Evolutionary conservation across 2,888 invertebrate species (phyloP), one percentile per base, ranked within the genome.

Genomic region (Pyrochroa serraticornis): DNA sequence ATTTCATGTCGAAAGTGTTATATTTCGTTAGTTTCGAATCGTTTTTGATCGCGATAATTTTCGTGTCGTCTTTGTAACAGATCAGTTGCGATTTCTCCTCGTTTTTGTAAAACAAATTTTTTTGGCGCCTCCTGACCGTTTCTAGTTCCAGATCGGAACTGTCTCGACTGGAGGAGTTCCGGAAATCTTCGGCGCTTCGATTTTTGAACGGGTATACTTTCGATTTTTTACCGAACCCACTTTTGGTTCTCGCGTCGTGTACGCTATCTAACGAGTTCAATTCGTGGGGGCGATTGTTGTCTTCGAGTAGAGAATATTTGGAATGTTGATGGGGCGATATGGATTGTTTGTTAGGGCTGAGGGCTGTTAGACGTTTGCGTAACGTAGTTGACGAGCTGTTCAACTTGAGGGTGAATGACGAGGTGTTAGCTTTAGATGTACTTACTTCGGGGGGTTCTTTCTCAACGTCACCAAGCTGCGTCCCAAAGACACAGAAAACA

Each of bases 401-500:
- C 12, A 42, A 42, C 58, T 56, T 56, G 46, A 71, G 67, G 60
- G 71, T 69, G 54, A 72, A 60, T 63, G 71, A 64, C 62, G 71
- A 64, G 44, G 64, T 44, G 51, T 63, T 67, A 61, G 65, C 66
- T 61, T 52, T 52, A 50, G 53, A 64, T 65, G 71, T 81, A 81
- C 81, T 81, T 80, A 81, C 81, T 77, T 79, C 78, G 62, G 70
- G 67, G 32, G 69, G 59, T 46, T 72, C 70, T 71, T 75, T 77
- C 68, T 77, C 74, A 64, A 75, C 75, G 62, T 74, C 76, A 62
- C 74, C 75, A 49, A 75, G 78, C 79, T 78, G 80, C 80, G 72
- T 75, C 77, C 75, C 48, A 45, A 50, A 44, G 37, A 44, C 37
- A 58, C 48, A 44, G 48, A 53, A 36, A 48, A 58, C 39, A 49